Evolutionary conservation across 2,888 invertebrate genomes (phyloP), one percentile per base, ranked within the genome.

Genomic region (Anaspis maculata): DNA sequence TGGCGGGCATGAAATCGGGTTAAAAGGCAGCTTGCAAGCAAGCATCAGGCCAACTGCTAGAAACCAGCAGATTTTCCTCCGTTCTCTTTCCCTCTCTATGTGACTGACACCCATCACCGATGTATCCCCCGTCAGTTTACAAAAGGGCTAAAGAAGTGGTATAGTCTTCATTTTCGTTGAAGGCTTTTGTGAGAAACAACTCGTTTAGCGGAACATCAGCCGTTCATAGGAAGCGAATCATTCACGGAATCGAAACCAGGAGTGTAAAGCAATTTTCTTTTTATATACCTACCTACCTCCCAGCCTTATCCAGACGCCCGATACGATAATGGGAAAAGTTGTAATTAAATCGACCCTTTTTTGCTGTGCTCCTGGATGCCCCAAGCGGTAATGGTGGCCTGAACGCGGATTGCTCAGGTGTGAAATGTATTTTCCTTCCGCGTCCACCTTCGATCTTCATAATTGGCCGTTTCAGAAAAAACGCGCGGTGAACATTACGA

Each of bases 241-340:
- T 51, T 48, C 46, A 38, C 46, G 41, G 52, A 54, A 57, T 56
- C 56, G 54, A 54, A 56, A 54, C 52, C 47, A 43, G 48, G 45
- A 51, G 51, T 50, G 49, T 48, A 43, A 48, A 50, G 55, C 52
- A 53, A 56, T 57, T 54, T 55, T 53, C 55, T 55, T 57, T 57
- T 56, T 55, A 54, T 52, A 40, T n/a, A n/a, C n/a, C n/a, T n/a
- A n/a, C n/a, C n/a, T n/a, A n/a, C n/a, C n/a, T n/a, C n/a, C n/a
- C n/a, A n/a, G n/a, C n/a, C n/a, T n/a, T n/a, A n/a, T n/a, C n/a
- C n/a, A n/a, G n/a, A n/a, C 19, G 5, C 39, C 45, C 45, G 51
- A 48, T 52, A 46, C 54, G 49, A 52, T 54, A 54, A 57, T 54
- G 54, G 54, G 54, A 54, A 54, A 56, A 54, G 56, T 56, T 55